A percentile compares a stretch with the other conserved stretches of the same genome.
phyloP scores from a whole-genome alignment of 2,797 vertebrate genomes.

The Esox masquinongy region DNA sequence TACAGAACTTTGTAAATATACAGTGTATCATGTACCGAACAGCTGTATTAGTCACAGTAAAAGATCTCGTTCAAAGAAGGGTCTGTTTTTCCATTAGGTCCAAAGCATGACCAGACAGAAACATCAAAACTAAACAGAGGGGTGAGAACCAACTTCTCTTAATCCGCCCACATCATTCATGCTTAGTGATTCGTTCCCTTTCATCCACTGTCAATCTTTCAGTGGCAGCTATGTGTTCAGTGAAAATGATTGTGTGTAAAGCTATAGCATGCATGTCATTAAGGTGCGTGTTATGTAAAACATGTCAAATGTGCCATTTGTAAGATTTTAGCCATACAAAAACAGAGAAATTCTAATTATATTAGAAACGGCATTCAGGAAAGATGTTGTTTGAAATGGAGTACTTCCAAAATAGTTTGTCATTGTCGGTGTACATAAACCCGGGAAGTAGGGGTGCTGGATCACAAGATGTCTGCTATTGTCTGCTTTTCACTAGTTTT shows the following conservation, averaged over 20 bases:
- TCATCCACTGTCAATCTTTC: slow-evolving; percentile 31
- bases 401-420: too few species aligned
- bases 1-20: slow-evolving; percentile 10
- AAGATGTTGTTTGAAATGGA: too few species aligned
- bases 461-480: too few species aligned
- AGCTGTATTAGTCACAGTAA: neutral
- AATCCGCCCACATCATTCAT: slow-evolving; percentile 10
- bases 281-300: slow-evolving; percentile 5
- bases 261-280: slow-evolving; percentile 17
- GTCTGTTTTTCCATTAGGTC: neutral
- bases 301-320: neutral
- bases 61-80: neutral
- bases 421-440: too few species aligned
- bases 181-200: slow-evolving; percentile 9
- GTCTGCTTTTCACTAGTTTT: too few species aligned
- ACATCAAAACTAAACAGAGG: slow-evolving; percentile 8
- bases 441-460: too few species aligned
- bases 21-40: neutral
- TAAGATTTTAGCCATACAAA: neutral
- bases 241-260: slow-evolving; percentile 22
- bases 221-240: slow-evolving; percentile 17
- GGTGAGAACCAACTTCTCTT: slow-evolving; percentile 22
- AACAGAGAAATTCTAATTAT: neutral
- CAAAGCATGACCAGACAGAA: slow-evolving; percentile 27
- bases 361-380: too few species aligned